Base-by-base conservation (phyloP, 2,113 vertebrate species). In the Mohoua ochrocephala region DNA sequence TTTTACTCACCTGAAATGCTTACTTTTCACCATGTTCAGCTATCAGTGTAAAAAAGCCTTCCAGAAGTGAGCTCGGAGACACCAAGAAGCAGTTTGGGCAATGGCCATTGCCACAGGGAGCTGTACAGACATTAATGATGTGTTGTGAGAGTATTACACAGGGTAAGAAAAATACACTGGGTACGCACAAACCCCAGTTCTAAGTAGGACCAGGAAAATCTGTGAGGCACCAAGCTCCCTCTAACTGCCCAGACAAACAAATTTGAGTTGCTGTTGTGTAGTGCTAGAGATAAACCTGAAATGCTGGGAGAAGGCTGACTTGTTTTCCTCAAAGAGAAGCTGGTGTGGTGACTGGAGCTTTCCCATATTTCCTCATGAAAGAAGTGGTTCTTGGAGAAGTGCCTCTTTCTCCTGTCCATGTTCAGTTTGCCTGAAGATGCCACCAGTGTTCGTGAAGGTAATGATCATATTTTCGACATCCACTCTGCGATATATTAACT, bases 101-200 rank as follows among this genome's bases (percentile, higher is more conserved):
- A 8, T 64, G n/a, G 13, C 6, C 11, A 1, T 37, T 77, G 64
- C 19, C 53, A 8, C n/a, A 44, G 20, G 35, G 39, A 77, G 23
- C 37, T 81, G 20, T 64, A 30, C 49, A 79, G 59, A 60, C 23
- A 13, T 45, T 50, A 30, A 12, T 10, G 18, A 22, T 11, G 4
- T 19, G 30, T 11, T 11, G 11, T 70, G 63, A 50, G 73, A 31
- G 16, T 63, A 2, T 42, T n/a, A 37, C 30, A 7, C 4, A 13
- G 14, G 31, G 4, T 35, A 18, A 81, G 45, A 35, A 69, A 87
- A 78, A n/a, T 22, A 21, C n/a, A 2, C 11, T 18, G 21, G 19
- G 28, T 11, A 5, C 0, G 33, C 20, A 41, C 49, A 69, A 35
- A 18, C 8, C 12, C 8, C 6, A 4, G 1, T 7, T 37, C 6